Evolutionary conservation across 2,797 vertebrate species (phyloP), one percentile per base, ranked within the genome.

Genomic region (Borostomias antarcticus): DNA sequence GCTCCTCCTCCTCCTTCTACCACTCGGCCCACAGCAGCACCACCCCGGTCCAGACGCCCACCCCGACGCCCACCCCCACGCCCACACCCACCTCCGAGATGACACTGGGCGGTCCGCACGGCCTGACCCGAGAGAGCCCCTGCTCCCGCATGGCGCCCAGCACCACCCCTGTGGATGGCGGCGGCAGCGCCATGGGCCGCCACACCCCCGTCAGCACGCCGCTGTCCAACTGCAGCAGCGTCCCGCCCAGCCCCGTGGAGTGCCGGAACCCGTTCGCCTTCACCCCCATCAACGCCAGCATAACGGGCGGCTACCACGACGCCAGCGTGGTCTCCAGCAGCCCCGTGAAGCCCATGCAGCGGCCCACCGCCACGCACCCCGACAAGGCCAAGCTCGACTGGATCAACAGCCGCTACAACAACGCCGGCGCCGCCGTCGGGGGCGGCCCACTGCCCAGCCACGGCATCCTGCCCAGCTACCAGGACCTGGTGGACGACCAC

Each of bases 371-470:
- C 37, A 99, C 98, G 0, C 98, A 99, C 74, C 97, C 98, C 0
- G 96, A 99, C 87, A 98, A 98, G 88, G 96, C 96, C 78, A 98
- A 97, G 70, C 92, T 98, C 0, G 97, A 99, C 70, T 98, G 97
- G 97, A 98, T 98, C 91, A 98, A 97, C 85, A 96, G 96, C 3
- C 95, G 96, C 78, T 99, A 98, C 66, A 84, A 85, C 69, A 93
- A 94, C 2, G 92, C 90, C 82, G 91, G 87, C 1, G 86, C 92
- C 1, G 91, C 94, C 2, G 92, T 90, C 82, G 91, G 87, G 1
- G 40, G 93, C 5, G 90, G 91, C n/a, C 93, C 85, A 47, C 90
- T 96, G 0, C 90, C 95, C 28, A 95, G 88, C 87, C 96, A 97
- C 5, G 93, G 94, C 66, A 94, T 99, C 75, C 91, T 99, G 40